Evolutionary conservation across 2,113 vertebrate species (phyloP).

Genomic region (Ictalurus furcatus): DNA sequence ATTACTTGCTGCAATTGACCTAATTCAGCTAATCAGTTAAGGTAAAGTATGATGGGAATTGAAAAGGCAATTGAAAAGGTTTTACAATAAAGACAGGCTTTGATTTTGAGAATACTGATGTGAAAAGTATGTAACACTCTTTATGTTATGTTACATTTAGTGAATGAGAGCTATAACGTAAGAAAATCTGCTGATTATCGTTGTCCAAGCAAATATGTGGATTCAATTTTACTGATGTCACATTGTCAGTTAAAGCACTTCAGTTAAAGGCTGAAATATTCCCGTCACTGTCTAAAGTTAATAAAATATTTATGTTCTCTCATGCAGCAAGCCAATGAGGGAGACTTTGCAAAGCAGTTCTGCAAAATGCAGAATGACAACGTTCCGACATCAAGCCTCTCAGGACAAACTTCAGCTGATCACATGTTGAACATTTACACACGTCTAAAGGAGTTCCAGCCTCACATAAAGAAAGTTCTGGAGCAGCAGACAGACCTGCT

Average conservation of each 20-base stretch:
- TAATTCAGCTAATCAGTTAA: background rate
- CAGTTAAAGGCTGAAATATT: background rate
- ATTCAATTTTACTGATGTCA: background rate
- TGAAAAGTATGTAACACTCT: background rate
- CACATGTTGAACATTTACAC: slow-evolving; percentile 65
- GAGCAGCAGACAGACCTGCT: slow-evolving; percentile 74
- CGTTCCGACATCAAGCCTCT: slow-evolving; percentile 67
- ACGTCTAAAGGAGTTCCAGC: slow-evolving; percentile 64
- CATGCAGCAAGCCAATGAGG: slow-evolving; percentile 67
- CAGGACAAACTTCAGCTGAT: slow-evolving; percentile 63
- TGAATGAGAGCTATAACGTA: background rate
- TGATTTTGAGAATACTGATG: background rate
- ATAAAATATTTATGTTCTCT: slow-evolving; percentile 1
- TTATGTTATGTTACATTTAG: background rate
- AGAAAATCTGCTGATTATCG: background rate
- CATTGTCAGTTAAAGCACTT: background rate
- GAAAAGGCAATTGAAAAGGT: background rate
- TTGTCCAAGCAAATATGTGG: background rate
- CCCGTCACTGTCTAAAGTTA: background rate
- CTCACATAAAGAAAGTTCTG: slow-evolving; percentile 65
- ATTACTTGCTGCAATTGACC: background rate
- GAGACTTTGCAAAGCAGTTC: slow-evolving; percentile 63
- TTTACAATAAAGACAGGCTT: background rate
- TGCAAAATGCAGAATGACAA: slow-evolving; percentile 63
- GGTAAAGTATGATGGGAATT: background rate